These are phyloP conservation scores for Caradrina kadenii DNA, from an alignment of 2,888 invertebrate species.

Conservation along the genomic window DNA sequence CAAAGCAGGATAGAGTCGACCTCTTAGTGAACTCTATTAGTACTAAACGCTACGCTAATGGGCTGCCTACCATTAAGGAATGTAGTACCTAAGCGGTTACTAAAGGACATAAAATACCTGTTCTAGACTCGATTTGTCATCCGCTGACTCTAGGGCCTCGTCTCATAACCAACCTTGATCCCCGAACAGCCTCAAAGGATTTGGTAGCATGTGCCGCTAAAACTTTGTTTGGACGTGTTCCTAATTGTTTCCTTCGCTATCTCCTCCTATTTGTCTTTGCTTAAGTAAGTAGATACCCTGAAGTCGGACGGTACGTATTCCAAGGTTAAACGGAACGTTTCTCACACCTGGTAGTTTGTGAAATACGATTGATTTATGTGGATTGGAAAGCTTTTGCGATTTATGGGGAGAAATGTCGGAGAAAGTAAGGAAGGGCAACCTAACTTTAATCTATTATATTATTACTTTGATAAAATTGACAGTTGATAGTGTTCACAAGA, in stretches of 20 bases:
- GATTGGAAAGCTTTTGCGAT: not conserved
- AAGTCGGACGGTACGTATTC: not conserved
- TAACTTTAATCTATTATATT: too few species aligned
- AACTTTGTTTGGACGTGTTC: constrained; percentile 36
- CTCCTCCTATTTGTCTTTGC: constrained; percentile 25
- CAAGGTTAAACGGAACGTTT: not conserved
- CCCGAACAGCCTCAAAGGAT: constrained; percentile 28
- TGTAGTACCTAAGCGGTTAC: too few species aligned
- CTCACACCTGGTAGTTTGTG: constrained; percentile 13
- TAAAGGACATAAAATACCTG: too few species aligned
- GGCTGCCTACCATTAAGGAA: too few species aligned
- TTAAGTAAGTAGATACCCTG: constrained; percentile 10
- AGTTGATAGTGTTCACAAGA: too few species aligned
- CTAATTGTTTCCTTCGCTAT: constrained; percentile 46
- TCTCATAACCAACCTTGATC: constrained; percentile 23
- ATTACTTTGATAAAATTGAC: too few species aligned
- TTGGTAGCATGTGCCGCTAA: constrained; percentile 39
- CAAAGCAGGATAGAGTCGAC: too few species aligned
- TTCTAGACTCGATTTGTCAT: too few species aligned
- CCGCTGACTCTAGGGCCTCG: not conserved
- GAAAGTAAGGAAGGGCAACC: too few species aligned
- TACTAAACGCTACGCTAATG: too few species aligned
- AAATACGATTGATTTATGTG: constrained; percentile 27
- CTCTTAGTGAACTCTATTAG: too few species aligned
- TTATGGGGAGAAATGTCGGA: not conserved